Evolutionary conservation across 2,113 vertebrate species (phyloP).

Genomic region (Etheostoma cragini): DNA sequence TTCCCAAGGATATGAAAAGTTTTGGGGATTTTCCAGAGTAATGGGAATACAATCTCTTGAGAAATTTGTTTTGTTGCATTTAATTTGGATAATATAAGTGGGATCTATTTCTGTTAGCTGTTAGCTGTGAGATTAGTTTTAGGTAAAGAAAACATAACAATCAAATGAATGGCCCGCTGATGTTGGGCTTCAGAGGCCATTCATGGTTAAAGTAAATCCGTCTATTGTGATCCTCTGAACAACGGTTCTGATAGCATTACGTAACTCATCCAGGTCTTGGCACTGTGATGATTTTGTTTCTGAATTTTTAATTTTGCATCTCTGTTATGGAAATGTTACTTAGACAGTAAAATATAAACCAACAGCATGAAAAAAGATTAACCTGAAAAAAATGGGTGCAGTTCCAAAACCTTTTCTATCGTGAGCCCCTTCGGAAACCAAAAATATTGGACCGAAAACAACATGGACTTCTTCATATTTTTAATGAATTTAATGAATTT

Average conservation of each 20-base stretch:
- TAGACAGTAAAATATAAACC: not conserved
- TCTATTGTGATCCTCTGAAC: not conserved
- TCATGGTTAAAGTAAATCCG: not conserved
- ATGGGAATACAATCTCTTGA: not conserved
- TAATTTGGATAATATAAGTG: not conserved
- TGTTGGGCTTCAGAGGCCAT: not conserved
- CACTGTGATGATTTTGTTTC: not conserved
- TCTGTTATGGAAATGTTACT: not conserved
- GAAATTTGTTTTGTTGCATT: no score
- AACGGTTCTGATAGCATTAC: slow-evolving; percentile 3
- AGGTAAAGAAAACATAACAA: not conserved
- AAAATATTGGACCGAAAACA: not conserved
- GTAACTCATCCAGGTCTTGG: slow-evolving; percentile 4
- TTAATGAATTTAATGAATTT: no score
- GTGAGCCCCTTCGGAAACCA: not conserved
- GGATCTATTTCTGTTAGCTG: not conserved
- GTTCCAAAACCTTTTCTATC: not conserved
- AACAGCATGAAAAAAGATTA: not conserved
- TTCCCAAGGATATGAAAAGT: no score
- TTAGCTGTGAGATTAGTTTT: not conserved
- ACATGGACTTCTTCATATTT: not conserved
- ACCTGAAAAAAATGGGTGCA: not conserved
- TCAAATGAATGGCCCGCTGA: not conserved
- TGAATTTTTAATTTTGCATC: not conserved
- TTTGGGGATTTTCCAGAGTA: no score